Percentiles rank a stretch among this genome's conserved stretches.
These are phyloP conservation scores for Leucania comma DNA, from an alignment of 2,888 invertebrate species.

Conservation along the genomic window DNA sequence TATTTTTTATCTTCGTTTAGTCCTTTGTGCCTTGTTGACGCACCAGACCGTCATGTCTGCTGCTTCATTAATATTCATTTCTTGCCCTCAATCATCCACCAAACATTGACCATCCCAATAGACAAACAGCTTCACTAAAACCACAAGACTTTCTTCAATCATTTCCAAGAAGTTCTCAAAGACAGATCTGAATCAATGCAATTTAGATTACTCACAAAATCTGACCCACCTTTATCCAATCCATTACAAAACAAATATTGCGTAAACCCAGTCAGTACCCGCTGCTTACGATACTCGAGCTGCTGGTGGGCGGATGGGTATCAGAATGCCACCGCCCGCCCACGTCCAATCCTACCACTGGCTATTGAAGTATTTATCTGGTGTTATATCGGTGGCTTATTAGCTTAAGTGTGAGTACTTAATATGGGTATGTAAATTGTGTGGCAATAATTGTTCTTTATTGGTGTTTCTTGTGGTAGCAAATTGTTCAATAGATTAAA, in stretches of 20 bases:
- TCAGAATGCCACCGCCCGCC: slow-evolving; percentile 64
- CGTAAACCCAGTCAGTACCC: slow-evolving; percentile 37
- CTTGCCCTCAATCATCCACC: no score
- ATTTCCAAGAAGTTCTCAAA: background rate
- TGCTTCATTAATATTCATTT: background rate
- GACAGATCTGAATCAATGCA: slow-evolving; percentile 20
- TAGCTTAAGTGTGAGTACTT: slow-evolving; percentile 11
- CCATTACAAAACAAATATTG: slow-evolving; percentile 53
- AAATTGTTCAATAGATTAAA: slow-evolving; percentile 5
- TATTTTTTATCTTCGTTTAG: background rate
- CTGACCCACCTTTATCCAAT: slow-evolving; percentile 3
- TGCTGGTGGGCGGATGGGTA: slow-evolving; percentile 65
- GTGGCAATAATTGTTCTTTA: slow-evolving; percentile 3
- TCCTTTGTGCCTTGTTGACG: background rate
- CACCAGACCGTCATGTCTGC: background rate
- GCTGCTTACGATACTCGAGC: slow-evolving; percentile 40
- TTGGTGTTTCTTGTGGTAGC: background rate
- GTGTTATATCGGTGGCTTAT: slow-evolving; percentile 39
- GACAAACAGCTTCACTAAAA: background rate
- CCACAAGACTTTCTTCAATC: background rate
- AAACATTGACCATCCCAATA: background rate
- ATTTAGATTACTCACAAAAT: slow-evolving; percentile 21
- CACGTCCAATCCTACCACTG: slow-evolving; percentile 40
- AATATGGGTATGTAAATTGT: slow-evolving; percentile 13
- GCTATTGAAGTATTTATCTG: slow-evolving; percentile 44